Base-by-base conservation (phyloP, 2,113 vertebrate species). In the Coregonus clupeaformis region DNA sequence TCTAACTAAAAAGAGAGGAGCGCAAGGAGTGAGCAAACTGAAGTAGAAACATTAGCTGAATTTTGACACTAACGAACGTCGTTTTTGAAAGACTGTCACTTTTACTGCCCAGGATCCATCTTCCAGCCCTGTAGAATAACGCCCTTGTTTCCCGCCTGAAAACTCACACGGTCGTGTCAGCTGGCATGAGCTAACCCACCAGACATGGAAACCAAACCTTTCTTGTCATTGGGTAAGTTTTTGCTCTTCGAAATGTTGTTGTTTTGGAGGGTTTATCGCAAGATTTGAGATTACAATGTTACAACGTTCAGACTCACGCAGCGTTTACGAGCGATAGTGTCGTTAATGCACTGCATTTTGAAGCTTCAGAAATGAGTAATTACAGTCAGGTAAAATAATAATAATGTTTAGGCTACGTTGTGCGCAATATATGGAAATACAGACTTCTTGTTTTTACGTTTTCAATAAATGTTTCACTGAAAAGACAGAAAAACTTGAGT, bases 141-240 rank as follows among this genome's bases (percentile, higher is more conserved):
- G 30, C 73, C 68, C 67, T 69, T 69, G 70, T 67, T 52, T 76
- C 78, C 16, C 78, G 73, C 79, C 78, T 79, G 79, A 49, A 80
- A 78, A 87, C 86, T 87, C 80, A 78, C 87, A 85, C 85, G 14
- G 27, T 80, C 73, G 86, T 80, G 82, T 91, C 88, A 90, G 92
- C 92, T 88, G 93, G 92, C 87, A 94, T 94, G 93, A 93, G 93
- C 91, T 94, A 93, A 92, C 84, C 83, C 81, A 79, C 57, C 86
- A 76, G 87, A 88, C 81, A 94, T 94, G 93, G 93, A 94, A 84
- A 94, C 93, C 86, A 94, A 94, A 90, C 93, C 93, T 24, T 94
- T 93, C 90, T 83, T 94, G 89, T 93, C 93, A 89, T 83, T 94
- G 92, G 93, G 93, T 94, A 82, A 94, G 93, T 93, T 92, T 75